Evolutionary conservation across 2,888 invertebrate genomes (phyloP), one percentile per base, ranked within the genome.

Genomic region (Sminthurides aquaticus): DNA sequence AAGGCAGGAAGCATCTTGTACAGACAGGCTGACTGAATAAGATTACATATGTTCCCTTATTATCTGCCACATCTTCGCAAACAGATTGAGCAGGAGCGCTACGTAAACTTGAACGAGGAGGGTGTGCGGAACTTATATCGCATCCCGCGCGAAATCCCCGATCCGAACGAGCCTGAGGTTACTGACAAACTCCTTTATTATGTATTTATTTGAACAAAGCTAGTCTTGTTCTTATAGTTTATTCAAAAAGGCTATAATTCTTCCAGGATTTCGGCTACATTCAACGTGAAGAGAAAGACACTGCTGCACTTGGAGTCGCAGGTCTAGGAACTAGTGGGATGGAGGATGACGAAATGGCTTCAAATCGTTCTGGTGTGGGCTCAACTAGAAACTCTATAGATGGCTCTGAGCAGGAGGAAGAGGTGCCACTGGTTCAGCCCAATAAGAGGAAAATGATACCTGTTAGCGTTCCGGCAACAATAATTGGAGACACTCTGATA

Each of bases 401-500:
- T 49, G 18, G 43, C 5, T 34, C 43, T 11, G 43, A 34, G 43
- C 15, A 34, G 5, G 43, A 34, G 43, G 43, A 34, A 34, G 43
- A 5, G 43, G 43, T 34, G 43, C 43, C 43, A 34, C 8, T 34
- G 5, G 43, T 34, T 5, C 43, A 34, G 15, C 43, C 43, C 15
- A 34, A 34, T 11, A 34, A 56, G 11, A 49, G 66, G 11, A 68
- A 67, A 56, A 72, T 66, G 66, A 62, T 74, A 24, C 61, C 62
- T 8, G 64, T 74, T 3, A 60, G 58, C 15, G 56, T 71, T 24
- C 71, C 74, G 8, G 57, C 57, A 1, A 70, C 68, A 1, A 24
- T 72, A 0, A 62, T 71, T 43, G 74, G 74, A 8, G 71, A 74
- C 56, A 74, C 71, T 3, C 62, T 72, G 1, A 66, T 74, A 2